Conservation (phyloP, 2,797 vertebrate species). For the Borostomias antarcticus region DNA sequence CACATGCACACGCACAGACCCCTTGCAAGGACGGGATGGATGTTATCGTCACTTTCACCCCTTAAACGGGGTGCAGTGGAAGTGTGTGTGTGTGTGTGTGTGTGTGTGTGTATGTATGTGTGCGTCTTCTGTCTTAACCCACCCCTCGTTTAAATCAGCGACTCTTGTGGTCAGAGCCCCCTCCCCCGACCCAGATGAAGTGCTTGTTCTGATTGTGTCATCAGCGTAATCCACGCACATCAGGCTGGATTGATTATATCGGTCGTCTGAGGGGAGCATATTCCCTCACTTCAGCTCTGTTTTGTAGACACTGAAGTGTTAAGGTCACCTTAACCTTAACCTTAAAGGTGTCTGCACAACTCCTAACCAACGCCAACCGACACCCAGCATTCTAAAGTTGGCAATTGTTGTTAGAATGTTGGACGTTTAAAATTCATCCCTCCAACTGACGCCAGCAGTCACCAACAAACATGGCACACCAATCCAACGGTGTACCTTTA, state of each 20-base stretch:
- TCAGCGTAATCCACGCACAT: conserved; percentile 43
- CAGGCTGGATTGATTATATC: conserved; percentile 34
- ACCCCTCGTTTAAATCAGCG: conserved; percentile 40
- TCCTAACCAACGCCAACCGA: too few relatives aligned
- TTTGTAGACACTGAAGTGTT: not conserved
- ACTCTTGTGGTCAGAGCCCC: conserved; percentile 32
- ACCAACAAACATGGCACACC: too few relatives aligned
- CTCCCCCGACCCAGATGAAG: conserved; percentile 40
- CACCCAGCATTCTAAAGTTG: too few relatives aligned
- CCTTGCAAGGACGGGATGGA: conserved; percentile 18
- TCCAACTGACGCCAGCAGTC: too few relatives aligned
- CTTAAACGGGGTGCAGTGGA: conserved; percentile 9
- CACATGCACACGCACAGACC: conserved; percentile 33
- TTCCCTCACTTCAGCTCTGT: not conserved
- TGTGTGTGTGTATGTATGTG: too few relatives aligned
- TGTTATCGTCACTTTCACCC: conserved; percentile 7
- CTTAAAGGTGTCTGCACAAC: not conserved
- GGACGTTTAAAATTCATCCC: too few relatives aligned
- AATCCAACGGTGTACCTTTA: too few relatives aligned
- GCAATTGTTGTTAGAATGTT: too few relatives aligned
- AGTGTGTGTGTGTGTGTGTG: too few relatives aligned
- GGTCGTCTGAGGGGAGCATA: not conserved
- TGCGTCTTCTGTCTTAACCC: conserved; percentile 27
- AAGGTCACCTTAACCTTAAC: too few relatives aligned
- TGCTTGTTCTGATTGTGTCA: conserved; percentile 52